Percentiles rank a stretch among this genome's conserved stretches.
Evolutionary conservation across 1,140 invertebrate genomes (phyloP).

Genomic region (Drosophila lini): DNA sequence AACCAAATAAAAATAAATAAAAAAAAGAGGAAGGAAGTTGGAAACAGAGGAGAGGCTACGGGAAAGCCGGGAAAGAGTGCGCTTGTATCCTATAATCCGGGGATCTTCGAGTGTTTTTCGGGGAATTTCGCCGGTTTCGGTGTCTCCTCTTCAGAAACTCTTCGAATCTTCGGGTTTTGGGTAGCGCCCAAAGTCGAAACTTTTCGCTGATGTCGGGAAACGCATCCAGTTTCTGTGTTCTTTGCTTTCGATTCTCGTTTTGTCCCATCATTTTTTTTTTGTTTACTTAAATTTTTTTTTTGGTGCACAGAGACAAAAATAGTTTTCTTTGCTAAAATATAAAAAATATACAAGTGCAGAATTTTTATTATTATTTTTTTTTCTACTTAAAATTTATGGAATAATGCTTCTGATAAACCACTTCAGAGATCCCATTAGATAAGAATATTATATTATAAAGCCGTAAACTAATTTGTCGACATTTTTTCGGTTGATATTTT

Average conservation of each 20-base stretch:
- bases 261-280: slow-evolving; percentile 6
- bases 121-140: slow-evolving; percentile 13
- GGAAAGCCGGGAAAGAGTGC: slow-evolving; percentile 8
- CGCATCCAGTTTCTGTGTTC: slow-evolving; percentile 42
- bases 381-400: neutral
- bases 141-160: slow-evolving; percentile 17
- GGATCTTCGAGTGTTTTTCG: slow-evolving; percentile 21
- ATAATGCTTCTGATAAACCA: neutral
- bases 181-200: slow-evolving; percentile 24
- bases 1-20: slow-evolving; percentile 15
- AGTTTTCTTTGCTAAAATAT: too few relatives aligned
- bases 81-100: slow-evolving; percentile 11
- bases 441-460: neutral
- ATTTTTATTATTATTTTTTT: neutral
- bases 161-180: slow-evolving; percentile 19
- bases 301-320: slow-evolving; percentile 21
- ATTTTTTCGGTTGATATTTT: slow-evolving; percentile 2
- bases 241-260: slow-evolving; percentile 23
- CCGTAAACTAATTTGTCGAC: neutral
- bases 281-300: neutral
- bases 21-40: neutral
- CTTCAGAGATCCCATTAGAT: neutral
- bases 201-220: slow-evolving; percentile 49
- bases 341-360: too few relatives aligned
- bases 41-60: neutral